Evolutionary conservation across 2,797 vertebrate species (phyloP).

Genomic region (Xenops minutus): DNA sequence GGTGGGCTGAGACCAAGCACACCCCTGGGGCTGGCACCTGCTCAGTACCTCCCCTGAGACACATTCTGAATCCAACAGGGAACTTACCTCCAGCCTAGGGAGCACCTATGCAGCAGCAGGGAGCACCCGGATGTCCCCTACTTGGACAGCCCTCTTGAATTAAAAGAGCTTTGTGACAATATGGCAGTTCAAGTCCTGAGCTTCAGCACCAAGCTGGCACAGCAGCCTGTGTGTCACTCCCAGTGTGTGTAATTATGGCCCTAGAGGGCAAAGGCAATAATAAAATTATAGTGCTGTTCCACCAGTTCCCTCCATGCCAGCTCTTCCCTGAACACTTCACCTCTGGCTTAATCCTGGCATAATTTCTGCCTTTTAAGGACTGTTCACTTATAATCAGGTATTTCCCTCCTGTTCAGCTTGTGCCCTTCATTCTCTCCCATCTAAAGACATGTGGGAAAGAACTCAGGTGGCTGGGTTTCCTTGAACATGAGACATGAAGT

Average conservation of each 20-base stretch:
- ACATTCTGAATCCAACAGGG: not conserved
- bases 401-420: not conserved
- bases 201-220: rapidly evolving
- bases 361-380: not conserved
- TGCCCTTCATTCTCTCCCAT: not conserved
- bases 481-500: not conserved
- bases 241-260: not conserved
- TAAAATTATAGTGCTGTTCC: not conserved
- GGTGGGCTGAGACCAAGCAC: not conserved
- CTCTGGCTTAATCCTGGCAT: not conserved
- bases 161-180: not conserved
- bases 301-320: not conserved
- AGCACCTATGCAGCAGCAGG: not conserved
- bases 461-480: not conserved
- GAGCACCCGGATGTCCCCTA: not conserved
- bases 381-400: not conserved
- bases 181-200: not conserved
- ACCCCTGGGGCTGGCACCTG: not conserved
- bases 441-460: not conserved
- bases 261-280: slow-evolving; percentile 11
- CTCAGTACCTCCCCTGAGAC: not conserved
- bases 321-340: not conserved
- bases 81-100: not conserved
- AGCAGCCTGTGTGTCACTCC: not conserved
- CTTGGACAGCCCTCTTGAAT: not conserved